Base-by-base conservation (phyloP, 1,140 invertebrate genomes). In the Aphis gossypii region DNA sequence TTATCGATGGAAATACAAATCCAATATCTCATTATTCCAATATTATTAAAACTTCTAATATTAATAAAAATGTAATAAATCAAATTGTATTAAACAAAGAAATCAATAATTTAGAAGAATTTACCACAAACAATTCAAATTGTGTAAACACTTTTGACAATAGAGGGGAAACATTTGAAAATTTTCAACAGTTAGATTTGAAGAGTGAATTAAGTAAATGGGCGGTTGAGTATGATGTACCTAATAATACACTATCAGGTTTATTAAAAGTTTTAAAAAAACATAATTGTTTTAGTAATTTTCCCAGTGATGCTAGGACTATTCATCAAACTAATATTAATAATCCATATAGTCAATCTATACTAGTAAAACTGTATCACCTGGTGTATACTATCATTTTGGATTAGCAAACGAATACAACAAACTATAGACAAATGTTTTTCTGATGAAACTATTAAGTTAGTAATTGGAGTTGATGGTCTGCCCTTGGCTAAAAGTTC, bases 401-500 rank as follows among this genome's bases (percentile, higher is more conserved):
- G 68, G 68, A 30, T n/a, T 76, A 44, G 60, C 20, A 60, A 56
- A 44, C 38, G 38, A 38, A 38, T 38, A 38, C 1, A 38, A 38
- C 4, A 76, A 92, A 44, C 38, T 76, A n/a, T 76, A 44, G 56
- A 68, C 25, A 35, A 21, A 68, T 25, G 2, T 30, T 92, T n/a
- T 92, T n/a, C 41, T 30, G 35, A 44, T 82, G 44, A 94, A 38
- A 38, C 38, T 2, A 38, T 38, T 2, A 38, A 38, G 38, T 38
- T 38, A 38, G 38, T 38, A 38, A 14, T 94, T 6, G 94, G 94
- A 68, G 92, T 94, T 44, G 94, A 94, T 94, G 94, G 94, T 8
- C 46, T 94, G n/a, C 94, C 94, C 48, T 93, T 95, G 25, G 94
- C 94, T 94, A 95, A 94, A 94, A 94, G 94, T 93, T 94, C 94